Evolutionary conservation across 2,888 invertebrate genomes (phyloP), one percentile per base, ranked within the genome.

Genomic region (Hirtodrosophila cameraria): DNA sequence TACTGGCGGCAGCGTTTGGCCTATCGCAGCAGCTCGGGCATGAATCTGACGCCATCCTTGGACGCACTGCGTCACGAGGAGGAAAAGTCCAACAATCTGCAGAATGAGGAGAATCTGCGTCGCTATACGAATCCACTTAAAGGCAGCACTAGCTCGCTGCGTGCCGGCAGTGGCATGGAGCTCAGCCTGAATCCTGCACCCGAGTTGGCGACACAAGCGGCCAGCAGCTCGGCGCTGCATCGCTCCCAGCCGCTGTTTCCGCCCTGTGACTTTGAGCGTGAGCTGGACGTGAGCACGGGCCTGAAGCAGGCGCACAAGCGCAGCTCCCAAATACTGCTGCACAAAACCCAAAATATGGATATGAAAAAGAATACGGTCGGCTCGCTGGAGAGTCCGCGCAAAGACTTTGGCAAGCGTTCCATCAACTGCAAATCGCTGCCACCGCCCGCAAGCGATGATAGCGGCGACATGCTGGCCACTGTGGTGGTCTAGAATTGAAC

Each of bases 21-120:
- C 11, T 91, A 92, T 55, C 87, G 92, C 60, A 92, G 92, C 25
- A 89, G 92, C 1, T 93, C 92, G 71, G 92, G 93, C 39, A 90
- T 92, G 53, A 92, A 90, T 88, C 90, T 91, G 83, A 93, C 92
- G 36, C 93, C 90, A 28, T 92, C 91, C 11, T 90, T 92, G 58
- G 94, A 93, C 87, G 93, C 92, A 59, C 93, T 93, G 90, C 94
- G 93, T 71, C 94, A 95, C 87, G 95, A 96, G 88, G 96, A 96
- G 88, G 96, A 97, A 88, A 97, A 97, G 89, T 96, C 97, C 2
- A 97, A 97, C 90, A 97, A 97, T 90, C 91, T 96, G 58, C 97
- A 97, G 91, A 97, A 97, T 90, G 96, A 97, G 89, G 97, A 97
- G 90, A 97, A 97, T 89, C 92, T 97, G 58, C 93, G 97, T 48